Evolutionary conservation across 1,140 invertebrate species (phyloP).

Genomic region (Melanaphis sacchari): DNA sequence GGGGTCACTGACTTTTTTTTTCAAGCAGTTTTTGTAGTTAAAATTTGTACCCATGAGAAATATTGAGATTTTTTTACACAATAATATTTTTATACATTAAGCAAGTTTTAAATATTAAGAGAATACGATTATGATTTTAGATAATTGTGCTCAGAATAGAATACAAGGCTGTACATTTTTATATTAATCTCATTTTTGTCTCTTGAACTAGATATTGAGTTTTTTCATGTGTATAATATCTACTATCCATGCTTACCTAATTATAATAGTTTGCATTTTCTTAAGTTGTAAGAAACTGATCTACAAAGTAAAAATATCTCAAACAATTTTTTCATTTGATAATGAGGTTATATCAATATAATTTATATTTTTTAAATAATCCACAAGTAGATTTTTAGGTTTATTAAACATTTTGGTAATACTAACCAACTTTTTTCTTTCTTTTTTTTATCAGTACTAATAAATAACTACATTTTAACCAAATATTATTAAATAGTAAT

Average conservation of each 20-base stretch:
- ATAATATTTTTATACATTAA: neutral
- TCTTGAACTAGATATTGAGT: neutral
- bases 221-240: neutral
- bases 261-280: neutral
- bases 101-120: neutral
- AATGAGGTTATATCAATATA: neutral
- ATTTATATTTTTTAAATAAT: neutral
- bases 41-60: neutral
- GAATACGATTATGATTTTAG: neutral
- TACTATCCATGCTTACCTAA: neutral
- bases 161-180: too few species aligned
- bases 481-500: neutral
- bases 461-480: neutral
- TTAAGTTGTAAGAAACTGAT: neutral
- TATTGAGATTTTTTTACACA: neutral
- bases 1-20: neutral
- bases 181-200: neutral
- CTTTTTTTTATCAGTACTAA: neutral
- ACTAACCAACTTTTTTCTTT: neutral
- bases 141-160: neutral
- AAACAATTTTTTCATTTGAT: neutral
- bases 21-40: neutral
- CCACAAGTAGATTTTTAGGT: neutral
- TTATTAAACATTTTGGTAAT: neutral
- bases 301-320: neutral